Evolutionary conservation across 2,113 vertebrate species (phyloP).

Genomic region (Atractosteus spatula): DNA sequence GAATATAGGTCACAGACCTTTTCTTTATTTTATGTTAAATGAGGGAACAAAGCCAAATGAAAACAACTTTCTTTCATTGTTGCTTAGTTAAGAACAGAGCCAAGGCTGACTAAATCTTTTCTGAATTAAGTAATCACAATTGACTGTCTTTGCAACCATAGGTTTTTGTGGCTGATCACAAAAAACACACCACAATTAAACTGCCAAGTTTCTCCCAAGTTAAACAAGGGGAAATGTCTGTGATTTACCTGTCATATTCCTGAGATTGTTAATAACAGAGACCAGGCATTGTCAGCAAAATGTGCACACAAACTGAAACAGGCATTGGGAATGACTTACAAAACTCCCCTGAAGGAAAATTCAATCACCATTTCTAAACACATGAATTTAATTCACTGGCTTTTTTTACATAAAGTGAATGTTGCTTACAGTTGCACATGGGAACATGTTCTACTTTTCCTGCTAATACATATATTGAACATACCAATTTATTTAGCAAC

Average conservation of each 20-base stretch:
- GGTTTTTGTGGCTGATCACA: conserved; percentile 41
- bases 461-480: neutral
- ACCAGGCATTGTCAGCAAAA: conserved; percentile 30
- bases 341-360: conserved; percentile 45
- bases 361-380: conserved; percentile 54
- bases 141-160: conserved; percentile 22
- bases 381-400: conserved; percentile 45
- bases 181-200: conserved; percentile 48
- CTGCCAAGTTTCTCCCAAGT: conserved; percentile 19
- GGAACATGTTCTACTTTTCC: conserved; percentile 48
- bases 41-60: no score
- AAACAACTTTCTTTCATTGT: neutral
- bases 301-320: conserved; percentile 45
- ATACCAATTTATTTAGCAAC: no score
- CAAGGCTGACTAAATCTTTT: conserved; percentile 45
- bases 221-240: conserved; percentile 56
- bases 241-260: conserved; percentile 57
- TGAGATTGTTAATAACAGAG: conserved; percentile 38
- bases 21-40: neutral
- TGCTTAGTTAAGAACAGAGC: conserved; percentile 37
- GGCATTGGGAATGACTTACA: conserved; percentile 37
- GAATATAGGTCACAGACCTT: conserved; percentile 21
- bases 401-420: conserved; percentile 44
- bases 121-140: conserved; percentile 51
- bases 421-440: conserved; percentile 18